Evolutionary conservation across 2,888 invertebrate species (phyloP).

Genomic region (Neocrepidodera transversa): DNA sequence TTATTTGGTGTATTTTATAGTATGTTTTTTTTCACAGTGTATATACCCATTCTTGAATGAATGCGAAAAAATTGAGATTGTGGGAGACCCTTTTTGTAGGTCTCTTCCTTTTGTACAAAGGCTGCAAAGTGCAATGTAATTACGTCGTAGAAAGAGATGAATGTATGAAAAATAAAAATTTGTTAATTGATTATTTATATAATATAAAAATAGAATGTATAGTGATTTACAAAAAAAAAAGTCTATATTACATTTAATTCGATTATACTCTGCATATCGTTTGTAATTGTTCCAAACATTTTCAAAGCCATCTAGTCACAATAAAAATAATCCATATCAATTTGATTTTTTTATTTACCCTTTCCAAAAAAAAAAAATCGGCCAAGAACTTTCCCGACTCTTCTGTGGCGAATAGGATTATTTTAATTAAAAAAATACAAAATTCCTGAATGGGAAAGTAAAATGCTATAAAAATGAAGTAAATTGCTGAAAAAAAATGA

Average conservation of each 20-base stretch:
- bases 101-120: constrained; percentile 48
- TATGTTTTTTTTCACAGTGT: constrained; percentile 10
- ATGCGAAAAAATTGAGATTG: constrained; percentile 44
- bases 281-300: constrained; percentile 68
- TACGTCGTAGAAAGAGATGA: constrained; percentile 33
- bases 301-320: constrained; percentile 76
- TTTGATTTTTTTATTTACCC: constrained; percentile 4
- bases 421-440: no score
- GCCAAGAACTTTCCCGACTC: no score
- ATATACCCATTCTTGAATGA: constrained; percentile 25
- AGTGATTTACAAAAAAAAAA: constrained; percentile 50
- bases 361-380: neutral
- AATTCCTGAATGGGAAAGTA: no score
- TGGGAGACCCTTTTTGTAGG: constrained; percentile 47
- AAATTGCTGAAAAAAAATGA: no score
- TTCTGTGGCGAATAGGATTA: no score
- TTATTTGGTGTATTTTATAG: no score
- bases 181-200: constrained; percentile 49
- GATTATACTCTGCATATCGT: constrained; percentile 64
- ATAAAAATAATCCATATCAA: constrained; percentile 61
- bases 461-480: no score
- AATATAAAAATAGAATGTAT: constrained; percentile 53
- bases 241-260: constrained; percentile 50
- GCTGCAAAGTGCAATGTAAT: constrained; percentile 59
- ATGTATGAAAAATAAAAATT: constrained; percentile 39